Conservation (phyloP, 2,113 vertebrate genomes). For the Phalacrocorax carbo region DNA sequence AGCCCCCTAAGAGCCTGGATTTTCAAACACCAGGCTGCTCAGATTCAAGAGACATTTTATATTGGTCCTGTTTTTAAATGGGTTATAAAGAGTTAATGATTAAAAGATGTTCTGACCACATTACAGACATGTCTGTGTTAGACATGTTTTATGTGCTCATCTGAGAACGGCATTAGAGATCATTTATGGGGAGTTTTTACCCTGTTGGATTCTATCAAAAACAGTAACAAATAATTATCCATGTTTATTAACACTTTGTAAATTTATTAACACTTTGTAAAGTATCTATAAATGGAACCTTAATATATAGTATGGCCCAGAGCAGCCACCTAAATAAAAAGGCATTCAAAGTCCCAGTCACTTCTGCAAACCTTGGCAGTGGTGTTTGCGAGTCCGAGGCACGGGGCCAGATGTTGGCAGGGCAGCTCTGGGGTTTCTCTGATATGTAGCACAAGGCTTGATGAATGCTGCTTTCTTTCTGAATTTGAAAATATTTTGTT, state of each 20-base stretch:
- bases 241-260: slow-evolving; percentile 44
- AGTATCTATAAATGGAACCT: slow-evolving; percentile 24
- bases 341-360: background rate
- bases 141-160: background rate
- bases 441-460: background rate
- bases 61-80: background rate
- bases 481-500: background rate
- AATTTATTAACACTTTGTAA: slow-evolving; percentile 64
- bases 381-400: background rate
- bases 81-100: background rate
- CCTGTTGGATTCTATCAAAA: slow-evolving; percentile 37
- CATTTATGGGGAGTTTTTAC: background rate
- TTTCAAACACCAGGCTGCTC: background rate
- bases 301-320: background rate
- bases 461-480: slow-evolving; percentile 14
- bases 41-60: background rate
- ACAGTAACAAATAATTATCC: slow-evolving; percentile 7
- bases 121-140: background rate
- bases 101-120: background rate
- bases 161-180: background rate
- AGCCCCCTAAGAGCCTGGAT: background rate
- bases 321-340: slow-evolving; percentile 8
- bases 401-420: slow-evolving; percentile 8
- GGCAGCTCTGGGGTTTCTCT: slow-evolving; percentile 31
- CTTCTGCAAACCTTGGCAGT: background rate